Conservation (phyloP, 2,113 vertebrate species). For the Larimichthys polyactis region DNA sequence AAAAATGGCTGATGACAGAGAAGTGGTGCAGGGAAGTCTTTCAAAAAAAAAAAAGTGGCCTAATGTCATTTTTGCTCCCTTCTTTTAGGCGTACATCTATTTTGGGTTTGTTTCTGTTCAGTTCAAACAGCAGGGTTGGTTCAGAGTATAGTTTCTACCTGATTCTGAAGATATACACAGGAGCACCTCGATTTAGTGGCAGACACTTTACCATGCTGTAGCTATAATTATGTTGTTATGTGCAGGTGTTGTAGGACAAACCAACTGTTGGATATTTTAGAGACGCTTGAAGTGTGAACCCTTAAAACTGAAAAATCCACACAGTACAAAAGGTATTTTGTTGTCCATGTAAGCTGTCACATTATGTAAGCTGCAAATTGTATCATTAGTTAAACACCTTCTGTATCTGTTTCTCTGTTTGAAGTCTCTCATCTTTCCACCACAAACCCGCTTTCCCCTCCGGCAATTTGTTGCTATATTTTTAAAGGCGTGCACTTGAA, state of each 20-base stretch:
- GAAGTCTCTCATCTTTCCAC: constrained; percentile 60
- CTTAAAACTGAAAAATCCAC: neutral
- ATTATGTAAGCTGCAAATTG: neutral
- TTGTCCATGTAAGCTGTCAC: neutral
- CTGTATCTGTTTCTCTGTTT: constrained; percentile 34
- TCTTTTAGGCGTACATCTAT: constrained; percentile 1
- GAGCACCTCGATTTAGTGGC: neutral
- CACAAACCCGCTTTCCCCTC: constrained; percentile 33
- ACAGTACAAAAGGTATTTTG: neutral
- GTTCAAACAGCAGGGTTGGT: neutral
- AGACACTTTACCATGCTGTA: no score
- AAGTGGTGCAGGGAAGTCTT: neutral
- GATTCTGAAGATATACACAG: constrained; percentile 13
- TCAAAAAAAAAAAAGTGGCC: neutral
- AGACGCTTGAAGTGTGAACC: neutral
- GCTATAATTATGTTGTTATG: no score
- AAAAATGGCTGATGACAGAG: neutral
- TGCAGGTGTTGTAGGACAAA: neutral
- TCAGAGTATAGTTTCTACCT: neutral
- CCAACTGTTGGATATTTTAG: neutral
- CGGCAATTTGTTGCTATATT: constrained; percentile 45
- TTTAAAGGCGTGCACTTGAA: constrained; percentile 20
- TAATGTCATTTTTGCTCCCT: constrained; percentile 8
- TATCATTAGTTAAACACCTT: constrained; percentile 15
- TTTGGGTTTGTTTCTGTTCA: neutral